A percentile compares a stretch with the other conserved stretches of the same genome.
Evolutionary conservation across 2,797 vertebrate species (phyloP).

Genomic region (Serranus cabrilla): DNA sequence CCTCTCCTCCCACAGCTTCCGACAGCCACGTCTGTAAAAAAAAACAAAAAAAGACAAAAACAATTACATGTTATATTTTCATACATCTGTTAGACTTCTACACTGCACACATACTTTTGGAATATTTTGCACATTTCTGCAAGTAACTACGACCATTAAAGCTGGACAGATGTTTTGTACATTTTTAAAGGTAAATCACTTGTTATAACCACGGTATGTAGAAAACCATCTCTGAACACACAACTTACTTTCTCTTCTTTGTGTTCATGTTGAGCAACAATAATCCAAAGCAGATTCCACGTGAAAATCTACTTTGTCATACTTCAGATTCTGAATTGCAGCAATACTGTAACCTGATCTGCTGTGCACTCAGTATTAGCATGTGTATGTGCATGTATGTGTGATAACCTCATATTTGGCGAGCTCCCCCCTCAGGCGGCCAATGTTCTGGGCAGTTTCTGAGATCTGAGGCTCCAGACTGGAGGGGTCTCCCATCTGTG

Average conservation of each 20-base stretch:
- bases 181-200: too few relatives aligned
- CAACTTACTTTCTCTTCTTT: too few relatives aligned
- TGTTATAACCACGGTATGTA: too few relatives aligned
- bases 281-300: too few relatives aligned
- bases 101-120: background rate
- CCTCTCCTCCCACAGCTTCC: constrained; percentile 84
- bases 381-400: background rate
- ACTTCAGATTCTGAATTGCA: too few relatives aligned
- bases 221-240: too few relatives aligned
- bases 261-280: too few relatives aligned
- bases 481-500: constrained; percentile 93
- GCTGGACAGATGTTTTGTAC: too few relatives aligned
- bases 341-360: background rate
- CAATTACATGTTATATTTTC: too few relatives aligned
- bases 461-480: constrained; percentile 94
- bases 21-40: constrained; percentile 85
- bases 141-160: too few relatives aligned
- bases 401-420: constrained; percentile 92
- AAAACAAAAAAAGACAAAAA: background rate
- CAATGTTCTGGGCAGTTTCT: constrained; percentile 90
- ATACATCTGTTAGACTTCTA: background rate
- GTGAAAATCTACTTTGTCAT: too few relatives aligned
- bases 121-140: too few relatives aligned
- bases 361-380: background rate
- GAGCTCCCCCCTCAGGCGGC: constrained; percentile 91